Conservation (phyloP, 2,797 vertebrate species). For the Champsocephalus esox region DNA sequence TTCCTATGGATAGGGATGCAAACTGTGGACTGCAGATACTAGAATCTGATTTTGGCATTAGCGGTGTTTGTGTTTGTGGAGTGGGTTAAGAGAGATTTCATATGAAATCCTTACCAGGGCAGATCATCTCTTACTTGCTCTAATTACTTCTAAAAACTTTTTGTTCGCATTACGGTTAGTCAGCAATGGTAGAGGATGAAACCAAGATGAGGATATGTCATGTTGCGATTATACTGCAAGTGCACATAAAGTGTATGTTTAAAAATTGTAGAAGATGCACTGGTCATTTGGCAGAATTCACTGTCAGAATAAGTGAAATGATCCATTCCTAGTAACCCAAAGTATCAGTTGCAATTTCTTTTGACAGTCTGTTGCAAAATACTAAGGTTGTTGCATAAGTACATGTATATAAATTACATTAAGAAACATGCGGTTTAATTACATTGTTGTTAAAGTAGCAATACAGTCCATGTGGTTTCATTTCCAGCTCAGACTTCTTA, state of each 20-base stretch:
- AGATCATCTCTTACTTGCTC: constrained; percentile 75
- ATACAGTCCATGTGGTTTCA: not conserved
- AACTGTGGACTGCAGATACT: constrained; percentile 82
- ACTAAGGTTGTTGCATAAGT: not conserved
- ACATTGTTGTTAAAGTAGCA: not conserved
- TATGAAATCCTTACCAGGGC: constrained; percentile 79
- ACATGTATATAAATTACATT: not conserved
- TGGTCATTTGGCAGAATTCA: not conserved
- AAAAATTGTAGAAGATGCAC: no score
- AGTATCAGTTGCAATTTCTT: not conserved
- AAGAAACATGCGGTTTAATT: not conserved
- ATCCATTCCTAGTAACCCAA: not conserved
- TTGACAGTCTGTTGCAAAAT: not conserved
- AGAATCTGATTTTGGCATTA: constrained; percentile 85
- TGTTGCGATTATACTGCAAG: not conserved
- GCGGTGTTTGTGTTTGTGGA: constrained; percentile 80
- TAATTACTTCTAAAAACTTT: constrained; percentile 81
- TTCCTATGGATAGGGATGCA: constrained; percentile 77
- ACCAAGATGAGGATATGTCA: constrained; percentile 4
- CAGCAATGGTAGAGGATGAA: constrained; percentile 20
- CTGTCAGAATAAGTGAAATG: not conserved
- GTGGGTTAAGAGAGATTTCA: constrained; percentile 80
- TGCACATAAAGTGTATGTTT: no score
- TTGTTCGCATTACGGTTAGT: constrained; percentile 49
- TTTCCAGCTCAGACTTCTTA: not conserved